Base-by-base conservation (phyloP, 2,113 vertebrate species). In the Cryptoleucopteryx plumbea region DNA sequence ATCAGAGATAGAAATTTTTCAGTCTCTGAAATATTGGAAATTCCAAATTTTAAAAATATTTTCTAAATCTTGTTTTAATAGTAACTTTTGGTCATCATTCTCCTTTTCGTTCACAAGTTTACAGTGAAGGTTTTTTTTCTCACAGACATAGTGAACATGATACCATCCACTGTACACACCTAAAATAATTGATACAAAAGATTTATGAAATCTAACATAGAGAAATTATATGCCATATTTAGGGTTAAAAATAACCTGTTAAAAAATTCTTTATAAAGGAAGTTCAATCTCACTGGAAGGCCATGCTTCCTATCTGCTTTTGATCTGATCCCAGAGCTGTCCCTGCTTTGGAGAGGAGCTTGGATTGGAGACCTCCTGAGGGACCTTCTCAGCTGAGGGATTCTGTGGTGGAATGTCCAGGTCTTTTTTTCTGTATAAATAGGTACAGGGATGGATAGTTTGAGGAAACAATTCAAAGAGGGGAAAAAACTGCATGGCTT, bases 401-500 rank as follows among this genome's bases (percentile, higher is more conserved):
- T 83, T 42, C 21, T 65, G 10, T 72, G 17, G 17, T 72, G 45
- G 34, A 83, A 52, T 78, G 14, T 27, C 34, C 63, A 58, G 29
- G 36, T 32, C 5, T 52, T 42, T 72, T 81, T 74, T 86, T 5
- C 21, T 53, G 8, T 48, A 42, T 55, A 25, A 75, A 56, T 47
- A 47, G 14, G 22, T 75, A 56, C 3, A 34, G 13, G 4, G n/a
- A 48, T 62, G 40, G 40, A 70, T 19, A 43, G 62, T 62, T 71
- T 38, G 45, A 88, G 40, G 22, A 65, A 88, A 65, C 1, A 65
- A 14, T 23, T 43, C 34, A 42, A 88, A 56, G 8, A 40, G 3
- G 3, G 5, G 2, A 11, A 82, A 53, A 45, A 7, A 29, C 3
- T 38, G 3, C 1, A 3, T 26, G 10, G 1, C 6, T 66, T 82